Conservation (phyloP, 2,888 invertebrate species). For the Drosophila colorata region DNA sequence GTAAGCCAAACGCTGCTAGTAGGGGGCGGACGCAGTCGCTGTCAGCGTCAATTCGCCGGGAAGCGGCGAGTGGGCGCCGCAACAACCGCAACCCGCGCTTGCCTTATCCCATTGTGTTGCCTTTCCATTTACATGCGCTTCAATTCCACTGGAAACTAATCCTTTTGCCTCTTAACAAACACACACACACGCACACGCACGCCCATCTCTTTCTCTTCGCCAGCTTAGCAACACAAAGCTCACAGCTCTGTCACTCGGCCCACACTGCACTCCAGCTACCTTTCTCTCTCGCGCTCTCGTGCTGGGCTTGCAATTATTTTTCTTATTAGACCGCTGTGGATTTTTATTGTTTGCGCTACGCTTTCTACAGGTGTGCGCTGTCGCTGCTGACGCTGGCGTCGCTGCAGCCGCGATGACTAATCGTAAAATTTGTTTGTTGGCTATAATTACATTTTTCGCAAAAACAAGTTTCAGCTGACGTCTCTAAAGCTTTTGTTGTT, state of each 20-base stretch:
- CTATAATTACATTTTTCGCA: slow-evolving; percentile 44
- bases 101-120: neutral
- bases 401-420: slow-evolving; percentile 65
- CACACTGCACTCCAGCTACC: neutral
- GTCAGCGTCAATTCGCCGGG: slow-evolving; percentile 5
- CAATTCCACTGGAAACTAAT: slow-evolving; percentile 44
- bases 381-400: slow-evolving; percentile 22
- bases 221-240: slow-evolving; percentile 45
- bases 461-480: slow-evolving; percentile 50
- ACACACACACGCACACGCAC: slow-evolving; percentile 9
- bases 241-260: slow-evolving; percentile 14
- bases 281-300: neutral
- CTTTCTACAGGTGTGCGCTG: slow-evolving; percentile 77
- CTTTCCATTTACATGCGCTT: slow-evolving; percentile 38
- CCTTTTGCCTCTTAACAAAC: slow-evolving; percentile 35
- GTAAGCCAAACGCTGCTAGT: slow-evolving; percentile 45
- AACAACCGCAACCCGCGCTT: slow-evolving; percentile 30
- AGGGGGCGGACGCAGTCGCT: slow-evolving; percentile 16
- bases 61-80: slow-evolving; percentile 26
- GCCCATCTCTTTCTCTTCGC: neutral
- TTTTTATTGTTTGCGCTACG: slow-evolving; percentile 58
- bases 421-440: slow-evolving; percentile 50
- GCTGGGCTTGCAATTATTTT: slow-evolving; percentile 49
- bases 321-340: slow-evolving; percentile 41
- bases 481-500: slow-evolving; percentile 18